Evolutionary conservation across 2,797 vertebrate species (phyloP).

Genomic region (Artibeus lituratus): DNA sequence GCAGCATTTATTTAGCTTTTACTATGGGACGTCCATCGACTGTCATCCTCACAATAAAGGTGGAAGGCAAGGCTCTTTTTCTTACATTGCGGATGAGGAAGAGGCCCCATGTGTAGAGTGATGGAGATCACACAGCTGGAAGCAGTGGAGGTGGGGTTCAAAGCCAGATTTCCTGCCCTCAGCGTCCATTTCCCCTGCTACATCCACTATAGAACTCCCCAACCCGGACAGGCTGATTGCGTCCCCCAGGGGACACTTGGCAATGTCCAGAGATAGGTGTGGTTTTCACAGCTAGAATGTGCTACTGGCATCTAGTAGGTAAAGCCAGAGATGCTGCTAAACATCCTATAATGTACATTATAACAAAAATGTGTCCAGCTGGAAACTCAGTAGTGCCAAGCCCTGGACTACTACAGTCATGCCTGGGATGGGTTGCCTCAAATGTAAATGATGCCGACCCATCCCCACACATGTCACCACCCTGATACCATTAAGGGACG

Average conservation of each 20-base stretch:
- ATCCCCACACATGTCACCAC: too few species aligned
- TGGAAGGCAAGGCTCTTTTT: neutral
- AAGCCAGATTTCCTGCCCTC: neutral
- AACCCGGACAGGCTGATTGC: neutral
- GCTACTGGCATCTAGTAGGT: neutral
- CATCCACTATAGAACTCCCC: neutral
- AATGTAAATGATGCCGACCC: neutral
- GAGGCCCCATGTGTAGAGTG: fast-evolving
- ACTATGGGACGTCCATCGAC: neutral
- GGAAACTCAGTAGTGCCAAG: fast-evolving
- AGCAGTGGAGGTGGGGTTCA: neutral
- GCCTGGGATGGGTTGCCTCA: neutral
- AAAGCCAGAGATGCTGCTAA: neutral
- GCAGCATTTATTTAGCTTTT: neutral
- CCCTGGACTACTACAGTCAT: too few species aligned
- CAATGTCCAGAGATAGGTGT: neutral
- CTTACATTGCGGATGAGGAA: neutral
- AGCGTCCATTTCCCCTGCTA: neutral
- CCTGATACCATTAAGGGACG: neutral
- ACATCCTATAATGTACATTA: neutral
- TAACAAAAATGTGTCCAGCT: neutral
- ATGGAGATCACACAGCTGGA: neutral
- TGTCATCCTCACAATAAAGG: neutral
- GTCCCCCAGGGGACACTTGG: neutral
- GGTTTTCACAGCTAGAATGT: neutral